Evolutionary conservation across 2,113 vertebrate species (phyloP).

Genomic region (Arvicanthis niloticus): DNA sequence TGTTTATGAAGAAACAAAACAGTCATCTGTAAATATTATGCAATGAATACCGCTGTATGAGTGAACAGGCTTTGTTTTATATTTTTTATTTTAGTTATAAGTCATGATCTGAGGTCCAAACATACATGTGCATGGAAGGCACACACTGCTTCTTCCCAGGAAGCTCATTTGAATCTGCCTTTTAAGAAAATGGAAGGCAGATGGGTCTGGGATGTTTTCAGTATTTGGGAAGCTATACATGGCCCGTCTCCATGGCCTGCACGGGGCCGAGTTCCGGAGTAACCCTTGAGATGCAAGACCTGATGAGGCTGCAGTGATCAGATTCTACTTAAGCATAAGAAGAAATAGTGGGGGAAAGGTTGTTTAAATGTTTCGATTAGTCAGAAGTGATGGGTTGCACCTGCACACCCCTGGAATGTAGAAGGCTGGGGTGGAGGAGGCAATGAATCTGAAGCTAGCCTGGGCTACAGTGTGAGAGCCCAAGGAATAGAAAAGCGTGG

Average conservation of each 20-base stretch:
- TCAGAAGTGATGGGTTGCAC: no score
- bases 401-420: not conserved
- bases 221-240: not conserved
- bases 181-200: not conserved
- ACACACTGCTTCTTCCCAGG: not conserved
- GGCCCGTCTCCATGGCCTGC: no score
- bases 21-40: not conserved
- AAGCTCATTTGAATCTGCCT: not conserved
- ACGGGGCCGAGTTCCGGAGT: no score
- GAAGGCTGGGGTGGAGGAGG: not conserved
- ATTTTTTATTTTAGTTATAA: slow-evolving; percentile 6
- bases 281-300: not conserved
- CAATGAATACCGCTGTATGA: not conserved
- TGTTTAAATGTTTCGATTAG: not conserved
- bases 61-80: not conserved
- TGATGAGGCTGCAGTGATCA: not conserved
- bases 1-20: not conserved
- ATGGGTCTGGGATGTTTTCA: not conserved
- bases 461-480: not conserved
- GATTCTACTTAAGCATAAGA: not conserved
- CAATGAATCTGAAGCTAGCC: not conserved
- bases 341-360: not conserved
- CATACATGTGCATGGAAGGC: not conserved
- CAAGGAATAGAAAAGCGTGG: not conserved
- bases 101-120: not conserved